These are phyloP conservation scores for Protaetia brevitarsis DNA, from an alignment of 1,140 invertebrate genomes.

Conservation along the genomic window DNA sequence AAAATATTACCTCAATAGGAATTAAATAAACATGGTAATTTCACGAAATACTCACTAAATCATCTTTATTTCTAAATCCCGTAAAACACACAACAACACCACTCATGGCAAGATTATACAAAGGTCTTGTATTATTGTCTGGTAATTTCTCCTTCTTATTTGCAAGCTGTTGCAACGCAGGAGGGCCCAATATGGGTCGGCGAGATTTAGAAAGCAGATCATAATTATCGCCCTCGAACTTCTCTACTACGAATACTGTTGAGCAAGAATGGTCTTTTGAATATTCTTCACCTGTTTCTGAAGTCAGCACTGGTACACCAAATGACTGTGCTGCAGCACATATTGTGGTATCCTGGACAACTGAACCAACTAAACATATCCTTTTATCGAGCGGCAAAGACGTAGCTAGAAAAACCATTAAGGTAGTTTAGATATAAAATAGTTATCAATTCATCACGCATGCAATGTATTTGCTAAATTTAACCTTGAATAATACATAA, in stretches of 20 bases:
- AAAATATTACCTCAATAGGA: conserved; percentile 24
- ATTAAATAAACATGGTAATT: background rate
- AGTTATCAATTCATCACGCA: background rate
- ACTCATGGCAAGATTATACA: conserved; percentile 83
- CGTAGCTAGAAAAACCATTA: conserved; percentile 18
- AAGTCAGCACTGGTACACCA: conserved; percentile 61
- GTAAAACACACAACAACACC: conserved; percentile 85
- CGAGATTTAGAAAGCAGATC: conserved; percentile 62
- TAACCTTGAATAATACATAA: conserved; percentile 15
- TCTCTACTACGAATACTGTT: conserved; percentile 68
- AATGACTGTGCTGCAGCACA: conserved; percentile 60
- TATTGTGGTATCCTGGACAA: conserved; percentile 53
- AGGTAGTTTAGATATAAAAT: background rate
- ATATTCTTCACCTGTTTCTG: conserved; percentile 59
- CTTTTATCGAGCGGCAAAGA: conserved; percentile 53
- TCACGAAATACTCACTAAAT: conserved; percentile 68
- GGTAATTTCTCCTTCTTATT: conserved; percentile 64
- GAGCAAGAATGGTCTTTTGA: conserved; percentile 57
- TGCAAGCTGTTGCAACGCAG: conserved; percentile 72
- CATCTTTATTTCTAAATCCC: conserved; percentile 82
- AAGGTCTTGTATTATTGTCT: conserved; percentile 67
- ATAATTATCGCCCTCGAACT: conserved; percentile 67
- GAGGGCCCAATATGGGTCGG: conserved; percentile 69
- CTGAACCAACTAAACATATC: conserved; percentile 61
- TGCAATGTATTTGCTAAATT: conserved; percentile 1